Percentiles rank a stretch among this genome's conserved stretches.
These are phyloP conservation scores for Parambassis ranga DNA, from an alignment of 2,797 vertebrate species.

Conservation along the genomic window DNA sequence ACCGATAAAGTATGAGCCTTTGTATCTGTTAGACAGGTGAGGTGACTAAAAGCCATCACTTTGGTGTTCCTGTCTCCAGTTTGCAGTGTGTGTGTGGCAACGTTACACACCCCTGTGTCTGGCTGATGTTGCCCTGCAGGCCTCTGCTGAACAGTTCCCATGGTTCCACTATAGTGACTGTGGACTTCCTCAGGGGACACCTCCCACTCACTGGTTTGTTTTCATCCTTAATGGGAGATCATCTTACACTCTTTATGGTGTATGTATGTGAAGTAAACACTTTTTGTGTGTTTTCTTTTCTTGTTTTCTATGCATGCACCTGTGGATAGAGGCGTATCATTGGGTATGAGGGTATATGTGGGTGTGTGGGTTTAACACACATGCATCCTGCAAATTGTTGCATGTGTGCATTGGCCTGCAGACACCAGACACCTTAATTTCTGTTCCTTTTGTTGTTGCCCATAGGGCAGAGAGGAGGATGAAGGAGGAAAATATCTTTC, in stretches of 20 bases:
- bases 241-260: conserved; percentile 67
- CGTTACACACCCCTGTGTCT: conserved; percentile 60
- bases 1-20: conserved; percentile 21
- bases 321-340: conserved; percentile 33
- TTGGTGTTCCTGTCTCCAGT: conserved; percentile 13
- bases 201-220: conserved; percentile 77
- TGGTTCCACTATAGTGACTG: conserved; percentile 67
- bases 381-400: not conserved
- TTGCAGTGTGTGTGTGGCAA: conserved; percentile 25
- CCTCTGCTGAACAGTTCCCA: conserved; percentile 73
- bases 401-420: conserved; percentile 9
- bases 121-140: conserved; percentile 49
- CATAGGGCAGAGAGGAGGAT: conserved; percentile 62
- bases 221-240: conserved; percentile 79
- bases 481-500: conserved; percentile 54
- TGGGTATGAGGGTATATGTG: not conserved
- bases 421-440: conserved; percentile 71
- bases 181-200: conserved; percentile 68
- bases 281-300: conserved; percentile 19
- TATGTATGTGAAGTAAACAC: conserved; percentile 64
- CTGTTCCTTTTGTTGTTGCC: conserved; percentile 57
- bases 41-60: conserved; percentile 24
- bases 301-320: conserved; percentile 39
- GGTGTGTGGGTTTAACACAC: not conserved
- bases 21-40: conserved; percentile 45